Base-by-base conservation (phyloP, 2,797 vertebrate genomes). In the Otus scops region DNA sequence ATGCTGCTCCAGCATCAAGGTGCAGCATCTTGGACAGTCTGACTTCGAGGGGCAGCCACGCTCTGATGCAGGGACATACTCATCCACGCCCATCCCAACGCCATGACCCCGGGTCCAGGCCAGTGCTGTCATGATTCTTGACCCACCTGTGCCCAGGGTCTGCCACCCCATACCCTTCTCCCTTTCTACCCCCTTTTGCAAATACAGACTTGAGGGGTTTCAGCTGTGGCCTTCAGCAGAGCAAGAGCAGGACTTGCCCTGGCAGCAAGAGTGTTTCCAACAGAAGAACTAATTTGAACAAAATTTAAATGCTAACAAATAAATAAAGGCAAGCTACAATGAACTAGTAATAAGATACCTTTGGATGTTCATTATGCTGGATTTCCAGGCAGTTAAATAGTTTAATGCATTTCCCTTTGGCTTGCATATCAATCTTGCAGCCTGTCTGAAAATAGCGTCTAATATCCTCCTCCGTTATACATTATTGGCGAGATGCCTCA, bases 331-430 rank as follows among this genome's bases (percentile, higher is more conserved):
- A 95, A 97, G 95, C 93, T 89, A 93, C 84, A 97, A 75, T 84
- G 93, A 96, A 45, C 94, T 67, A 65, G 96, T 95, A 97, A 96
- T 86, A 75, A 96, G 96, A 79, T 77, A 96, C 96, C 95, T 96
- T 96, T 63, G 89, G 93, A 94, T 88, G 95, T 97, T 97, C 96
- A 85, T 93, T 86, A 87, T 3, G 51, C 85, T 89, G 85, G 91
- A 96, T 97, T 97, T 97, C 97, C 77, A 74, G 97, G 95, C 78
- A 70, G 97, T 96, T 97, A 96, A 92, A 97, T 81, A 96, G 93
- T 94, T 97, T 95, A 94, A 97, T 89, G 92, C 80, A 20, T 94
- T 95, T 97, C 96, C 93, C 92, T 96, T 96, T 79, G 96, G 85
- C 87, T 89, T 32, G 56, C 27, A 53, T 71, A 93, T 97, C 95